phyloP scores from a whole-genome alignment of 2,113 vertebrate genomes.

The Mandrillus leucophaeus region DNA sequence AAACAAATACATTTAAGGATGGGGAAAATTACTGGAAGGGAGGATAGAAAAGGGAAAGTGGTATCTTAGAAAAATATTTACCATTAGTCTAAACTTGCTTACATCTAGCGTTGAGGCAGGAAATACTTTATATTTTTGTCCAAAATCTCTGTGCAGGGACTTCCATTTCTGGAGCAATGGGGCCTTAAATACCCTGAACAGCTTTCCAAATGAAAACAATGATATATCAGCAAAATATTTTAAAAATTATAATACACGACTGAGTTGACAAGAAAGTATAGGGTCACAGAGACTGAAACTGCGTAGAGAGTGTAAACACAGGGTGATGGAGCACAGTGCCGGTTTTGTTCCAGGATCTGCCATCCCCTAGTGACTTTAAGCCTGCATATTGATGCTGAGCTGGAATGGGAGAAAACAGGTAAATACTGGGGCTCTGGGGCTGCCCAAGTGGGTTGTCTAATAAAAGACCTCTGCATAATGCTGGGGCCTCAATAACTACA shows the following conservation, averaged over 20 bases:
- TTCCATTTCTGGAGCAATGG: background rate
- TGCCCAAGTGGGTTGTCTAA: background rate
- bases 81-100: background rate
- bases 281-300: background rate
- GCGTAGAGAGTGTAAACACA: background rate
- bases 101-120: background rate
- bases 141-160: background rate
- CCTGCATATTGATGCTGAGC: background rate
- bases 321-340: background rate
- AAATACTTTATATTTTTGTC: constrained; percentile 7
- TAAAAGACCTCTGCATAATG: background rate
- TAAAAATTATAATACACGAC: background rate
- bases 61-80: background rate
- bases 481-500: too few species aligned
- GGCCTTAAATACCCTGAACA: background rate
- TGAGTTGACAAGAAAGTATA: background rate
- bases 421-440: background rate
- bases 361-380: background rate
- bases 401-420: background rate
- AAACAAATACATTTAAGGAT: background rate
- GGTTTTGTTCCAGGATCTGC: background rate
- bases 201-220: background rate
- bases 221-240: background rate
- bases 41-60: background rate
- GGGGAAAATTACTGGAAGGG: background rate